Evolutionary conservation across 2,888 invertebrate genomes (phyloP).

Genomic region (Branchipolynoe longqiensis): DNA sequence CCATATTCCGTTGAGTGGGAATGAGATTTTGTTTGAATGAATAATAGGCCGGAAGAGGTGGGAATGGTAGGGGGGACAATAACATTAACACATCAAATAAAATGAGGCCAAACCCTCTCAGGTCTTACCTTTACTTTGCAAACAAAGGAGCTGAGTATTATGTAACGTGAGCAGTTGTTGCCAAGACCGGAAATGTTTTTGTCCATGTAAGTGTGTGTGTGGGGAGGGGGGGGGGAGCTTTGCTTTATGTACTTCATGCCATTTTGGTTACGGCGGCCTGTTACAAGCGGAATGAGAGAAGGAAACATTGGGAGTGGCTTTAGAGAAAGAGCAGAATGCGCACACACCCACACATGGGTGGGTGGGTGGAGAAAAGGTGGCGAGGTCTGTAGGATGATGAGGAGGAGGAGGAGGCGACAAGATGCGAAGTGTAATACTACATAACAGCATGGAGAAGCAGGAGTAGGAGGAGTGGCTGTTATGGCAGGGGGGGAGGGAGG

Average conservation of each 20-base stretch:
- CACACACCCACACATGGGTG: neutral
- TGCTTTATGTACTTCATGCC: slow-evolving; percentile 48
- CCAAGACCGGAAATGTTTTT: slow-evolving; percentile 15
- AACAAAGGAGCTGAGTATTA: slow-evolving; percentile 4
- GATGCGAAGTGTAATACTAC: slow-evolving; percentile 24
- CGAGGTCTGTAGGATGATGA: slow-evolving; percentile 1
- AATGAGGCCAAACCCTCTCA: neutral
- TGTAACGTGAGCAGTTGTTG: slow-evolving; percentile 38
- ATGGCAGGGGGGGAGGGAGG: no score
- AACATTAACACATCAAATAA: no score
- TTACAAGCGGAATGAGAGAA: neutral
- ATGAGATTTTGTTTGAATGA: no score
- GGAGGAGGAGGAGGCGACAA: neutral
- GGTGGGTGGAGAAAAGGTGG: neutral
- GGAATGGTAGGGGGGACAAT: no score
- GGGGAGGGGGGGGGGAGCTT: no score
- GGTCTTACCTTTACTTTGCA: slow-evolving; percentile 20
- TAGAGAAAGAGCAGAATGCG: slow-evolving; percentile 7
- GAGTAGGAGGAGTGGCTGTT: neutral
- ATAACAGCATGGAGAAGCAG: neutral
- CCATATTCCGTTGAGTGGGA: no score
- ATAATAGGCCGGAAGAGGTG: no score
- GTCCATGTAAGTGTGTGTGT: slow-evolving; percentile 3
- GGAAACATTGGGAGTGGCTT: neutral
- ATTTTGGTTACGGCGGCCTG: slow-evolving; percentile 42